Conservation (phyloP, 2,888 invertebrate genomes). For the Ornithoptera alexandrae region DNA sequence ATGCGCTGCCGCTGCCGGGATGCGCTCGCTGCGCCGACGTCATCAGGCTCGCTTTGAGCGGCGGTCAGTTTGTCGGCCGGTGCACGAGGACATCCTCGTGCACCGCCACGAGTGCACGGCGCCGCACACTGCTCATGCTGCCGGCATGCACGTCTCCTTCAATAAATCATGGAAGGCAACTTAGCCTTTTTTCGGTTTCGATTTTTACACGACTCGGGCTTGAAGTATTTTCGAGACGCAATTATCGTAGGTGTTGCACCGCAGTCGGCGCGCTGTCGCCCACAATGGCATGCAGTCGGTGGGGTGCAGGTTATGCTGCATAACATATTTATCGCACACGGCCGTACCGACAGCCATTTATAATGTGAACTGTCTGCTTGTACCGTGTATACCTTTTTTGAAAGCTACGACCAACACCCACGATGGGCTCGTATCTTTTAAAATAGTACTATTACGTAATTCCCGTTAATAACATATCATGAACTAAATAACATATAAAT, state of each 20-base stretch:
- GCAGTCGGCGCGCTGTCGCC: slow-evolving; percentile 6
- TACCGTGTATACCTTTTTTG: neutral
- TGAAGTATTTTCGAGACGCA: slow-evolving; percentile 12
- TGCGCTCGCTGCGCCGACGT: slow-evolving; percentile 38
- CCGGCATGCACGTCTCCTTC: slow-evolving; percentile 69
- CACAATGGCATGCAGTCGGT: neutral
- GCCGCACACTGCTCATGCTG: slow-evolving; percentile 54
- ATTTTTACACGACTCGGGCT: slow-evolving; percentile 25
- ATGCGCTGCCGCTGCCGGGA: slow-evolving; percentile 21
- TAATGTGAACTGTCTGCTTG: neutral
- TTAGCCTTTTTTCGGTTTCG: slow-evolving; percentile 43
- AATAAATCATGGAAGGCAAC: slow-evolving; percentile 72
- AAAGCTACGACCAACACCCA: neutral
- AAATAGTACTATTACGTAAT: no score
- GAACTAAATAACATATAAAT: no score
- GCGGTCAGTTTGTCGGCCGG: slow-evolving; percentile 40
- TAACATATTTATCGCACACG: slow-evolving; percentile 7
- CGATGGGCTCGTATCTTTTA: neutral
- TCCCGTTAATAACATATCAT: no score
- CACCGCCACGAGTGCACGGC: slow-evolving; percentile 51
- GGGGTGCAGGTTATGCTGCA: neutral
- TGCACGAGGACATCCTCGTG: slow-evolving; percentile 42
- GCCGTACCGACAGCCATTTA: neutral
- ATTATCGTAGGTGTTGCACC: slow-evolving; percentile 21
- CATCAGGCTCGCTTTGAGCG: slow-evolving; percentile 32